Base-by-base conservation (phyloP, 2,797 vertebrate genomes). In the Acipenser oxyrinchus region DNA sequence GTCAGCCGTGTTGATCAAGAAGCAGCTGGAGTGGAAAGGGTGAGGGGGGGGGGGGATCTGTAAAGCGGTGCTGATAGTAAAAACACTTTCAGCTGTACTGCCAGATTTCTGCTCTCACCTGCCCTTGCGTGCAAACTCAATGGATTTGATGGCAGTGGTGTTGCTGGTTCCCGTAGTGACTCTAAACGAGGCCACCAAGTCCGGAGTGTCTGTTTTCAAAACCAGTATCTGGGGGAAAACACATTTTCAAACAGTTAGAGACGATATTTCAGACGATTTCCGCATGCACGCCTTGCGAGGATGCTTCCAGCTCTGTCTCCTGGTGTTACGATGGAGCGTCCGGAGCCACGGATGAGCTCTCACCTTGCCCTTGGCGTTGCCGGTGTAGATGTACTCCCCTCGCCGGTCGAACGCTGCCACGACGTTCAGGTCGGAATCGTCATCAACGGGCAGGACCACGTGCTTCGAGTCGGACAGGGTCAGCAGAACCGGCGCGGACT, bases 101-200 rank as follows among this genome's bases (percentile, higher is more conserved):
- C 52, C 8, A 63, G 37, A 6, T 7, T 50, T 10, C 60, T 49
- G 12, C 51, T 37, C 89, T 91, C 74, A 99, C 96, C 95, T 99
- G 69, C 96, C 96, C 76, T 99, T 99, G 64, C 96, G 91, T 62
- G 96, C 96, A 79, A 99, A 99, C 72, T 98, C 96, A 8, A 99
- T 99, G 6, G 96, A 99, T 77, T 99, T 99, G 75, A 99, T 99
- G 71, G 96, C 96, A 0, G 96, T 98, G 70, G 96, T 98, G 88
- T 98, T 99, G 86, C 96, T 99, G 77, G 96, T 99, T 58, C 96
- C 96, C 6, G 96, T 99, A n/a, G 96, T 99, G 68, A 99, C 96
- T 85, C 96, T 88, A 87, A 98, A 98, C 60, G 96, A 99, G 51
- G 96, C 95, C 75, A 98, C 95, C 69, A 98, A 85, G 72, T 98